Evolutionary conservation across 2,113 vertebrate species (phyloP).

Genomic region (Nothoprocta pentlandii): DNA sequence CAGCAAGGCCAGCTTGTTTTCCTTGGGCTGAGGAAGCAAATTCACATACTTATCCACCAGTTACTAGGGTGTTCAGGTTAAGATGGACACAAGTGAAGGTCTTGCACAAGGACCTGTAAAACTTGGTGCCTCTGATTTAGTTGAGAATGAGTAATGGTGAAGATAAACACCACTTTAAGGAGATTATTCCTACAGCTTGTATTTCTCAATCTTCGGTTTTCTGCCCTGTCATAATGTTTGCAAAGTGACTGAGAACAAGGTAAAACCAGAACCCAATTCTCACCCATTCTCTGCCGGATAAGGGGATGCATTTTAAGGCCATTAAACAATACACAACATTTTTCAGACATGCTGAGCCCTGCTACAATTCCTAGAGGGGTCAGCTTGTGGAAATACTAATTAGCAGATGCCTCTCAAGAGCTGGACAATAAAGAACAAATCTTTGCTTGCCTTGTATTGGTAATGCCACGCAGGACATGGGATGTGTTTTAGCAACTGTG

Average conservation of each 20-base stretch:
- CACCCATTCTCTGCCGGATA: neutral
- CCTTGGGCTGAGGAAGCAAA: neutral
- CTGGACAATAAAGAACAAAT: neutral
- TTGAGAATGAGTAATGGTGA: neutral
- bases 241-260: neutral
- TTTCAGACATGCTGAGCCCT: neutral
- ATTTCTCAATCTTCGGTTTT: neutral
- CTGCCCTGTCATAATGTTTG: neutral
- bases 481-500: neutral
- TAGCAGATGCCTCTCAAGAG: neutral
- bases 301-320: neutral
- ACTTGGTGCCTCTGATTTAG: neutral
- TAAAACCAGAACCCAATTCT: neutral
- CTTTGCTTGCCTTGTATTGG: neutral
- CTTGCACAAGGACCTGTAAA: neutral
- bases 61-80: neutral
- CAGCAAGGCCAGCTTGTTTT: neutral
- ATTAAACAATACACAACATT: neutral
- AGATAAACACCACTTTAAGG: neutral
- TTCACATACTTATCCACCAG: neutral
- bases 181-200: neutral
- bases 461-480: neutral
- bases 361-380: neutral
- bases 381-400: neutral
- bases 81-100: neutral